A percentile compares a stretch with the other conserved stretches of the same genome.
Conservation (phyloP, 35 echinoderm and acorn worm genomes). For the Patiria miniata region DNA sequence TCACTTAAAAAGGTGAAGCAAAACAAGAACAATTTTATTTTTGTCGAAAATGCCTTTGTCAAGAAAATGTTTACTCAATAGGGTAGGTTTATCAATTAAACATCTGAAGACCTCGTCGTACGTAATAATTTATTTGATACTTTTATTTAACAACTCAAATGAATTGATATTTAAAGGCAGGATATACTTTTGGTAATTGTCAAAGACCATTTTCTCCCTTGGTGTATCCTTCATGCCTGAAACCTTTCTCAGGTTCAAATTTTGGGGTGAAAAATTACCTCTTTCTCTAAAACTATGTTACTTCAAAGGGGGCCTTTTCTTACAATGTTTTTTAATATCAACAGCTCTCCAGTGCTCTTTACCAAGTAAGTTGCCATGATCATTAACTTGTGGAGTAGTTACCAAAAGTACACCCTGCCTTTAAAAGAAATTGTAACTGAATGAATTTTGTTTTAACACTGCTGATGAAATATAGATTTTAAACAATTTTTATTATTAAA, state of each 20-base stretch:
- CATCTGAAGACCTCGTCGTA: background rate
- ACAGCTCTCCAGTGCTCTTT: no score
- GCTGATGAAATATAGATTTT: background rate
- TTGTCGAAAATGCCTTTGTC: background rate
- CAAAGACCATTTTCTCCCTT: no score
- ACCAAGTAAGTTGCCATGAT: no score
- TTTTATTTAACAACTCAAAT: background rate
- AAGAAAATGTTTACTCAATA: background rate
- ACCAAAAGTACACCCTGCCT: no score
- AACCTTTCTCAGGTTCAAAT: no score
- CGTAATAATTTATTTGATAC: constrained; percentile 3
- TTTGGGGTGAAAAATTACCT: no score
- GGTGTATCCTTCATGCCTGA: no score
- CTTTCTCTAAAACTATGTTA: no score
- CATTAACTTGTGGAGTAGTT: no score
- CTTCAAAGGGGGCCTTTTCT: no score
- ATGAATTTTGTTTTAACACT: background rate
- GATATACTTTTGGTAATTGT: no score
- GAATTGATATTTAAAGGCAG: background rate
- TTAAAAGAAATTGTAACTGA: background rate
- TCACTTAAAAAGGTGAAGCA: background rate
- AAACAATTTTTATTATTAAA: background rate
- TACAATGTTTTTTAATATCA: no score
- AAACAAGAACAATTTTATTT: background rate
- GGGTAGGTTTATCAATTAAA: background rate